Percentiles rank a stretch among this genome's conserved stretches.
These are phyloP conservation scores for Harpalus rubripes DNA, from an alignment of 2,888 invertebrate species.

Conservation along the genomic window DNA sequence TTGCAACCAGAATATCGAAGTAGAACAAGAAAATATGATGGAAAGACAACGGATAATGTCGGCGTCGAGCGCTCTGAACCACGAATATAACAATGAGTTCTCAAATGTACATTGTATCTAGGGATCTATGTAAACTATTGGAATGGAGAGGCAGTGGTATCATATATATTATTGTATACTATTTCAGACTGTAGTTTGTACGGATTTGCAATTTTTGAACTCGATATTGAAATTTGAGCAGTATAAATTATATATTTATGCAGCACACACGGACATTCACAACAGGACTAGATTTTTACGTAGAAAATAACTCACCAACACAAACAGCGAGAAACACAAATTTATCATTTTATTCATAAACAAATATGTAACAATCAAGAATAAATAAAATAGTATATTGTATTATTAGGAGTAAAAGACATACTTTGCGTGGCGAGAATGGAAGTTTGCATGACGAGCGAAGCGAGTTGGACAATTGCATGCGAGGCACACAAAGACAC, in stretches of 20 bases:
- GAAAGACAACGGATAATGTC: conserved; percentile 64
- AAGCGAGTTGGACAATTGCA: no score
- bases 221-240: conserved; percentile 67
- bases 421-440: no score
- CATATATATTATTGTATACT: conserved; percentile 67
- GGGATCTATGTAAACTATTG: conserved; percentile 61
- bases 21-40: conserved; percentile 63
- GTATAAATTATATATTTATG: conserved; percentile 59
- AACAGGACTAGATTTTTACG: conserved; percentile 11
- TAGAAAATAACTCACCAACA: neutral
- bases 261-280: conserved; percentile 29
- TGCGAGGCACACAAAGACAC: no score
- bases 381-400: no score
- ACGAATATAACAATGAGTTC: conserved; percentile 62
- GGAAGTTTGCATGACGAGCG: no score
- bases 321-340: neutral
- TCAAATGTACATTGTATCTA: conserved; percentile 61
- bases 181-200: conserved; percentile 67
- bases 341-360: neutral
- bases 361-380: neutral
- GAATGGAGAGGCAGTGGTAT: conserved; percentile 67
- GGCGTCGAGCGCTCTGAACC: conserved; percentile 44
- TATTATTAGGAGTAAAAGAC: no score
- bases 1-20: conserved; percentile 63
- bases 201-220: conserved; percentile 67